A percentile compares a stretch with the other conserved stretches of the same genome.
These are phyloP conservation scores for Zeus faber DNA, from an alignment of 2,113 vertebrate genomes.

Conservation along the genomic window DNA sequence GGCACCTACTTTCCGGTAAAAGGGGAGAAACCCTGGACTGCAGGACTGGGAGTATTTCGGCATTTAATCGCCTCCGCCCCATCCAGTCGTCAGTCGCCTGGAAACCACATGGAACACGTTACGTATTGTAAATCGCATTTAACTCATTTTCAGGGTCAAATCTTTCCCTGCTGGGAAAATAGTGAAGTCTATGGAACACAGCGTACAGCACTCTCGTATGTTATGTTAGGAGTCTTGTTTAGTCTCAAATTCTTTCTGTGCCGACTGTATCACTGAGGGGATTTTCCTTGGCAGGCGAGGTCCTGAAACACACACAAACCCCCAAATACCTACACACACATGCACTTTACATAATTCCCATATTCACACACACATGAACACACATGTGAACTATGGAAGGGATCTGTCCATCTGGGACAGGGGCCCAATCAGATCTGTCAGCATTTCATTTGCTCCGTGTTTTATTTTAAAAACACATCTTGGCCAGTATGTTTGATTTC, in stretches of 20 bases:
- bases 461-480: neutral
- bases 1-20: slow-evolving; percentile 34
- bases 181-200: slow-evolving; percentile 41
- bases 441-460: neutral
- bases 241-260: slow-evolving; percentile 23
- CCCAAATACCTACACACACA: slow-evolving; percentile 7
- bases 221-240: slow-evolving; percentile 31
- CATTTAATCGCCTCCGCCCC: no score
- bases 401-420: neutral
- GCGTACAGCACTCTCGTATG: no score
- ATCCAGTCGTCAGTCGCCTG: slow-evolving; percentile 33
- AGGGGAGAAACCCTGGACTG: slow-evolving; percentile 35
- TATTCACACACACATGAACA: neutral
- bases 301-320: slow-evolving; percentile 14
- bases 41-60: slow-evolving; percentile 45
- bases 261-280: slow-evolving; percentile 7
- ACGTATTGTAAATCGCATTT: slow-evolving; percentile 30
- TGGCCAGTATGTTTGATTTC: neutral
- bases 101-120: slow-evolving; percentile 47
- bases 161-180: slow-evolving; percentile 49
- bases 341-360: slow-evolving; percentile 13
- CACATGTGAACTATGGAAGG: no score
- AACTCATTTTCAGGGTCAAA: slow-evolving; percentile 40
- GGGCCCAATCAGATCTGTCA: neutral
- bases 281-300: slow-evolving; percentile 28